Evolutionary conservation across 1,140 invertebrate species (phyloP), one percentile per base, ranked within the genome.

Genomic region (Linepithema humile): DNA sequence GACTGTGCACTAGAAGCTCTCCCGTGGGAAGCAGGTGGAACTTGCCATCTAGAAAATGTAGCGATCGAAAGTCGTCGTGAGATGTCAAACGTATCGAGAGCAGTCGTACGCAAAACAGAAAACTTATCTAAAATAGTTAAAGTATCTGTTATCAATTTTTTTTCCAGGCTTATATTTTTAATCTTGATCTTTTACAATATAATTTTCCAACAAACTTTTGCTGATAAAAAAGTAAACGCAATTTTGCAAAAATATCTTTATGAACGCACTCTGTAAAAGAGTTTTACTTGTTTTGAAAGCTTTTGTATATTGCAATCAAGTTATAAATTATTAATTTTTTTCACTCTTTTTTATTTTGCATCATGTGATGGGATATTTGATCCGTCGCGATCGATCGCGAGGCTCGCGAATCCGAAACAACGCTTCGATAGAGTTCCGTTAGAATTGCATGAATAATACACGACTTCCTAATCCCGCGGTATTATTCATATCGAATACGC

Each of bases 1-100:
- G 95, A 91, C 97, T 96, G 92, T 97, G 96, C 74, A 98, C 96
- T 88, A 97, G 95, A 83, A 98, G 95, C 92, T 97, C 97, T 48
- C 97, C 97, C n/a, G 96, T 97, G 72, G 97, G 96, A 84, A 97
- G 94, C 85, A 97, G 95, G 94, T 97, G 97, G 92, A 97, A 97
- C 92, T 97, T 97, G 78, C 97, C 97, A 94, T 97, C 97, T 97
- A 95, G 48, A 89, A 77, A 64, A 80, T 65, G 74, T 57, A 74
- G n/a, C 78, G 67, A 82, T 82, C 80, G 80, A 62, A 35, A 82
- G 70, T 38, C 23, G 12, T 59, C 69, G 7, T 82, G 60, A 72
- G 75, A 74, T 62, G 55, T 60, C 67, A 73, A 82, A 82, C 23
- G 29, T 82, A 82, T 82, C 40, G 40, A 59, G n/a, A 59, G 23